Evolutionary conservation across 2,113 vertebrate species (phyloP).

Genomic region (Triplophysa rosa): DNA sequence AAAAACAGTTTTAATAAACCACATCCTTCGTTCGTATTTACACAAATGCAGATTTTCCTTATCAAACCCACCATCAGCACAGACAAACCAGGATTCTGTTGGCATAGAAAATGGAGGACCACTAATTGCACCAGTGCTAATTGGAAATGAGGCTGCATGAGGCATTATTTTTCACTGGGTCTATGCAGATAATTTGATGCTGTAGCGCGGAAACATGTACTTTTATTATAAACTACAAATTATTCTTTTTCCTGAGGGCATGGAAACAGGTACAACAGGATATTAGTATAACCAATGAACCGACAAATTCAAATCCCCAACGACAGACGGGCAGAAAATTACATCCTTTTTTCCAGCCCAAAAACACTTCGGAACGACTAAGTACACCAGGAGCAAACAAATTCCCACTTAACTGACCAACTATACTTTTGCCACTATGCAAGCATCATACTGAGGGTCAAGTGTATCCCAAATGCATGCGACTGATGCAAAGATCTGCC

Average conservation of each 20-base stretch:
- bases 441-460: slow-evolving; percentile 46
- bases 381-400: slow-evolving; percentile 49
- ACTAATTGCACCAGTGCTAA: slow-evolving; percentile 77
- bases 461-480: background rate
- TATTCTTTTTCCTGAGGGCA: background rate
- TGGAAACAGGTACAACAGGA: background rate
- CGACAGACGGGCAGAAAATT: slow-evolving; percentile 32
- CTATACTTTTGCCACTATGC: slow-evolving; percentile 57
- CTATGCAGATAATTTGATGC: slow-evolving; percentile 26
- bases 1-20: background rate
- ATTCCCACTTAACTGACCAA: slow-evolving; percentile 56
- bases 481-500: slow-evolving; percentile 52
- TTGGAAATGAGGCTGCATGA: slow-evolving; percentile 68
- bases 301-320: slow-evolving; percentile 33
- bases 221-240: slow-evolving; percentile 45
- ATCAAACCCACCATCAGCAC: slow-evolving; percentile 70
- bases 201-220: slow-evolving; percentile 35
- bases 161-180: slow-evolving; percentile 43
- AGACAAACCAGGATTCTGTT: slow-evolving; percentile 66
- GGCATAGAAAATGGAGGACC: slow-evolving; percentile 81
- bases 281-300: background rate
- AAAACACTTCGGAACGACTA: background rate
- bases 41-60: slow-evolving; percentile 58
- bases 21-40: background rate
- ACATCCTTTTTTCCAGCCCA: slow-evolving; percentile 9